Evolutionary conservation across 2,113 vertebrate genomes (phyloP).

Genomic region (Bufo gargarizans): DNA sequence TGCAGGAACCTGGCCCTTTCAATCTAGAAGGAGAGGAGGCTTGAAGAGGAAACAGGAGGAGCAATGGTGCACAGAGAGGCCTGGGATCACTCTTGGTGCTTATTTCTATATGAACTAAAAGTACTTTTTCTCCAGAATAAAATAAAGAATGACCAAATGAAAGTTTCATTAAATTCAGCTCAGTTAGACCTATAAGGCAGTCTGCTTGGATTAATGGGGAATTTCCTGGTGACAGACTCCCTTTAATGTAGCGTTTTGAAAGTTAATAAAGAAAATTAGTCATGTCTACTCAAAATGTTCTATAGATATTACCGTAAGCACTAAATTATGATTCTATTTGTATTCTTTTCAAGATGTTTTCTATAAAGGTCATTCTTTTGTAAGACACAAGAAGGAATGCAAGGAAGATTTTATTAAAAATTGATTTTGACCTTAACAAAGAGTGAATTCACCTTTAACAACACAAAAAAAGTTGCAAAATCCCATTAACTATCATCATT

Average conservation of each 20-base stretch:
- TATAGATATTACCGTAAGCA: not conserved
- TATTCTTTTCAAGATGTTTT: slow-evolving; percentile 45
- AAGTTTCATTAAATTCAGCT: no score
- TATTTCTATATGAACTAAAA: no score
- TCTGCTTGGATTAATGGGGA: no score
- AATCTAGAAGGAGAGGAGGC: no score
- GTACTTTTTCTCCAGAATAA: no score
- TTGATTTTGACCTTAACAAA: slow-evolving; percentile 50
- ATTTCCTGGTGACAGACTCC: no score
- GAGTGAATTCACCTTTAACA: slow-evolving; percentile 43
- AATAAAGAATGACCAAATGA: no score
- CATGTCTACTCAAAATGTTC: not conserved
- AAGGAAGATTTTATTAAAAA: slow-evolving; percentile 53
- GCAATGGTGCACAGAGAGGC: no score
- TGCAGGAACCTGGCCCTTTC: no score
- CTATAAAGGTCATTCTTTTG: slow-evolving; percentile 45
- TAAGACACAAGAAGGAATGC: slow-evolving; percentile 19
- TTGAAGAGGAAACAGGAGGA: no score
- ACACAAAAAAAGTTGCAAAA: slow-evolving; percentile 32
- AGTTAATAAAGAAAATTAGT: not conserved
- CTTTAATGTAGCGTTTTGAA: not conserved
- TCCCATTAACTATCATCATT: slow-evolving; percentile 40
- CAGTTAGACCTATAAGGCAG: no score
- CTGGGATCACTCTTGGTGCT: no score
- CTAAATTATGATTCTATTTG: not conserved